Evolutionary conservation across 2,797 vertebrate genomes (phyloP), one percentile per base, ranked within the genome.

Genomic region (Enteromius treurensis): DNA sequence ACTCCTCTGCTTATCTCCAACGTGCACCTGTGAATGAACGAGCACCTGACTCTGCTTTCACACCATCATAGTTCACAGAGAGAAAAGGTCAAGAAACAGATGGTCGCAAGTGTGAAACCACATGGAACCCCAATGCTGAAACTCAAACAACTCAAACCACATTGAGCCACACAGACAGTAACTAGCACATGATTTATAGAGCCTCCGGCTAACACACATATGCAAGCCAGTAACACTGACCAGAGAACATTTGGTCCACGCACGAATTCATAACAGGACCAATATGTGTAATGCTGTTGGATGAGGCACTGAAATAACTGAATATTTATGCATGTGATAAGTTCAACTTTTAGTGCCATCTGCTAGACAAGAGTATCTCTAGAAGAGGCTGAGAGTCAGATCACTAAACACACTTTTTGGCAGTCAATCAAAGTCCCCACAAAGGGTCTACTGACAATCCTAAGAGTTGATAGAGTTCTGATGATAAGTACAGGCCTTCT

Each of bases 71-170:
- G 80, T 77, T 82, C 75, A 83, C 58, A 49, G 32, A 77, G 78
- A 73, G 79, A 83, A 77, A 83, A 85, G 73, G 83, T 83, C 87
- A 86, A 34, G 23, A 53, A 70, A 60, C 84, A 88, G 82, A 84
- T 88, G 87, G 77, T 79, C 21, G 9, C 10, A 49, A 62, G 71
- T 60, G 81, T 77, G 81, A 84, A 83, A 73, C 68, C 73, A 85
- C 68, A 42, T 37, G 62, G 78, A 86, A 77, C 34, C 55, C 29
- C 51, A 84, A 71, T 26, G 60, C 42, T 49, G 60, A 67, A 84
- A 84, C 79, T 84, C 67, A 37, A 81, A 80, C 29, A 64, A 47
- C 23, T 77, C 68, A 53, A 80, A 69, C 49, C 47, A n/a, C n/a
- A 51, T 4, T 78, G 81, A 79, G 53, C 49, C 79, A 65, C 74